Evolutionary conservation across 1,140 invertebrate genomes (phyloP).

Genomic region (Cydia amplana): DNA sequence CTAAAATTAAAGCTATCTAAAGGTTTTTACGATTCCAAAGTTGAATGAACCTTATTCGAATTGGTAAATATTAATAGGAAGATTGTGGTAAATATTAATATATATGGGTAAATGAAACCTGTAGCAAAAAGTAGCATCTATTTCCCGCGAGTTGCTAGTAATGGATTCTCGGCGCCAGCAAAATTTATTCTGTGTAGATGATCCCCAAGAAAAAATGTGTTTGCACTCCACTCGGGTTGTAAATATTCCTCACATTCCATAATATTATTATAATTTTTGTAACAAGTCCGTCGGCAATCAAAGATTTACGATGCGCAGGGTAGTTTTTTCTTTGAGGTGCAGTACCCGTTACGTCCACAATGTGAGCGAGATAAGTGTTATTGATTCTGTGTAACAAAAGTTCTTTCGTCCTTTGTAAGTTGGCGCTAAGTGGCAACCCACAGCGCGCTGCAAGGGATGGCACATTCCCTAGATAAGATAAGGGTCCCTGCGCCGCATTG

Average conservation of each 20-base stretch:
- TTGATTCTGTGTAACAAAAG: constrained; percentile 63
- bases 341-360: constrained; percentile 56
- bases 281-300: constrained; percentile 40
- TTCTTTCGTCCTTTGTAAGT: constrained; percentile 57
- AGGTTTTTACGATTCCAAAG: not conserved
- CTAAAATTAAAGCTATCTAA: constrained; percentile 11
- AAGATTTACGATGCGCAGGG: constrained; percentile 52
- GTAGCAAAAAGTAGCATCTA: constrained; percentile 1
- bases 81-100: constrained; percentile 11
- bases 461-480: constrained; percentile 74
- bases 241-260: constrained; percentile 45
- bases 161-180: constrained; percentile 33
- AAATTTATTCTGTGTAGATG: constrained; percentile 30
- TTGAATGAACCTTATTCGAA: constrained; percentile 1
- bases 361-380: constrained; percentile 58
- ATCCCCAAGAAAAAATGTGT: constrained; percentile 9
- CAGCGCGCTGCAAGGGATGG: constrained; percentile 56
- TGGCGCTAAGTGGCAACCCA: constrained; percentile 65
- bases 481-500: constrained; percentile 51
- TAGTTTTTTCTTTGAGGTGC: constrained; percentile 43
- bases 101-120: not conserved
- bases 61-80: constrained; percentile 1
- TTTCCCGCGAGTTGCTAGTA: constrained; percentile 7
- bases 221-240: constrained; percentile 36
- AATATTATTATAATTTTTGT: constrained; percentile 44